Evolutionary conservation across 2,797 vertebrate species (phyloP), one percentile per base, ranked within the genome.

Genomic region (Pangasius macronema): DNA sequence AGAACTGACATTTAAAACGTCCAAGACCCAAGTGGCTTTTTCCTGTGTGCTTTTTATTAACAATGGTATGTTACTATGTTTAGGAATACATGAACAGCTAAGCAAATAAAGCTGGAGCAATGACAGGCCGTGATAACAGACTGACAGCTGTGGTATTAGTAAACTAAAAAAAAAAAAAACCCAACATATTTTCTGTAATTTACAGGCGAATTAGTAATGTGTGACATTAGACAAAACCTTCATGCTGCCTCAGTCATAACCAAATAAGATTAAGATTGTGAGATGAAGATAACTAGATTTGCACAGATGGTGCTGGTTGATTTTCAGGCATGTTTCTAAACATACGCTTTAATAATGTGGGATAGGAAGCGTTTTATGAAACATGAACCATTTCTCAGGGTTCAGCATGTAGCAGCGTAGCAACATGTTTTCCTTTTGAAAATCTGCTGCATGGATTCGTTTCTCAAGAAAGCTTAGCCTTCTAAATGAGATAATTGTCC

Each of bases 161-260:
- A 63, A 59, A 84, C 22, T 2, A 33, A 24, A 30, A n/a, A 65
- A 49, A 65, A 18, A 13, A 36, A 39, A n/a, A n/a, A n/a, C n/a
- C 14, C 11, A 11, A 33, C 8, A 16, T 72, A 55, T 57, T 59
- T 82, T n/a, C 22, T 86, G 61, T 81, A 68, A 75, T n/a, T 91
- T 89, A 91, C 88, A 84, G 89, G 87, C 92, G 90, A 93, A 91
- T 94, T 91, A 94, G 93, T 94, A 92, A 94, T 92, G 87, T 88
- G 95, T 93, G 91, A 90, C 89, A 90, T 91, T 92, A 85, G 91
- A 92, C 93, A 91, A 87, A 72, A 85, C 88, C 82, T 89, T 86
- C 84, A 85, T 68, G 22, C 46, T 2, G 8, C 49, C 57, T 3
- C 36, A 68, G 53, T n/a, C 75, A 5, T 33, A 33, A 79, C 53